Percentiles rank a stretch among this genome's conserved stretches.
Evolutionary conservation across 2,888 invertebrate species (phyloP).

Genomic region (Adelphocoris suturalis): DNA sequence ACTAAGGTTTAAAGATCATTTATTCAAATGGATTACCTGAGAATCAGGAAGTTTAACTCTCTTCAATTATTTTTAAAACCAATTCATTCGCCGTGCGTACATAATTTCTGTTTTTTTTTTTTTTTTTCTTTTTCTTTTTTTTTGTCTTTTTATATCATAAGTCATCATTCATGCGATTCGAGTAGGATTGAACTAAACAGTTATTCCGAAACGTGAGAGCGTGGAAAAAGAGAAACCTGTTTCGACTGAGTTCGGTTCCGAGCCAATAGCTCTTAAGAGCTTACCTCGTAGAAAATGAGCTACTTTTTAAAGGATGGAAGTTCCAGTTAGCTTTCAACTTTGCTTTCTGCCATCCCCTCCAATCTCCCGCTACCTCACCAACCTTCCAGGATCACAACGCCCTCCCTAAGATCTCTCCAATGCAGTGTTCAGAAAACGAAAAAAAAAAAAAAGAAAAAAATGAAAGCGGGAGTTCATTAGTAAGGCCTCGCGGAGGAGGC

Average conservation of each 20-base stretch:
- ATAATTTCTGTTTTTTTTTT: too few species aligned
- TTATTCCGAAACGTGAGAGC: background rate
- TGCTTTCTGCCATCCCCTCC: slow-evolving; percentile 28
- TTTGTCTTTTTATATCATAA: too few species aligned
- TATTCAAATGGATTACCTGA: too few species aligned
- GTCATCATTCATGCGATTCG: too few species aligned
- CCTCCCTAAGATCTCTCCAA: background rate
- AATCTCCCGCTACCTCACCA: background rate
- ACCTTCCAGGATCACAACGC: background rate
- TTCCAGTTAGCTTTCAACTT: slow-evolving; percentile 28
- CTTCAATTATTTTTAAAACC: too few species aligned
- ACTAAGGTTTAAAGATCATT: too few species aligned
- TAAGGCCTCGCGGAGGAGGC: background rate
- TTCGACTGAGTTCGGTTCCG: slow-evolving; percentile 5
- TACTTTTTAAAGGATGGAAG: slow-evolving; percentile 26
- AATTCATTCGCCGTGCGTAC: too few species aligned
- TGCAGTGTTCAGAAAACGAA: background rate
- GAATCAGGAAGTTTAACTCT: too few species aligned
- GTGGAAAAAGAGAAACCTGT: background rate
- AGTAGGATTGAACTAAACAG: too few species aligned
- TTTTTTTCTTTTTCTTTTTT: too few species aligned
- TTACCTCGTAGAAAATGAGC: slow-evolving; percentile 39
- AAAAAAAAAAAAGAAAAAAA: too few species aligned
- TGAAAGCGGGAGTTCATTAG: slow-evolving; percentile 5
- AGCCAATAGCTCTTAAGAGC: background rate